Percentiles rank a stretch among this genome's conserved stretches.
phyloP scores from a whole-genome alignment of 2,797 vertebrate species.

The Saxicola maurus region DNA sequence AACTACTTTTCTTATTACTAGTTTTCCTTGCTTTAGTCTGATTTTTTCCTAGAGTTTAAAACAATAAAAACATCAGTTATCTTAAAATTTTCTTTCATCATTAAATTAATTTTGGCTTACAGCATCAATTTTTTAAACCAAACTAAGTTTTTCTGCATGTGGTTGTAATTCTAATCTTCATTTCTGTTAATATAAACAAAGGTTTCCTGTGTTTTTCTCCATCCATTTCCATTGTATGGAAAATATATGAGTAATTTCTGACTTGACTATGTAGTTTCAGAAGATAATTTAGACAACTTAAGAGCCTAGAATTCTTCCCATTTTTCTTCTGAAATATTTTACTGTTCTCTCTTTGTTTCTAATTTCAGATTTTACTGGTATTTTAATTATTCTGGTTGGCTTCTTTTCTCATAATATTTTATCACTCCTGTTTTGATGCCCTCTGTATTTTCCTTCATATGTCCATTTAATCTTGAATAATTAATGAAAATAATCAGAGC shows the following conservation, averaged over 20 bases:
- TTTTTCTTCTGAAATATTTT: background rate
- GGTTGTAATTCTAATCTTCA: background rate
- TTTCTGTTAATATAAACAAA: background rate
- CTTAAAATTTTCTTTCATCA: background rate
- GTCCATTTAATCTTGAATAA: conserved; percentile 18
- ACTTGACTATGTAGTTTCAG: background rate
- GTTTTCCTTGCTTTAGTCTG: background rate
- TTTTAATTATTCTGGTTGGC: background rate
- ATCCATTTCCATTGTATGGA: background rate
- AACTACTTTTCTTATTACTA: background rate
- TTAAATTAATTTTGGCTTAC: background rate
- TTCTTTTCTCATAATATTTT: background rate
- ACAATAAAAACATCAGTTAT: background rate
- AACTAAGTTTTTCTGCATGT: background rate
- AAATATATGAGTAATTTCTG: background rate
- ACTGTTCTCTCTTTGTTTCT: background rate
- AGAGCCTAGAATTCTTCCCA: background rate
- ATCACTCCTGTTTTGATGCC: background rate
- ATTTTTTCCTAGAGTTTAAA: background rate
- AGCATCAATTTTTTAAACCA: background rate
- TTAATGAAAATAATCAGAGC: conserved; percentile 13
- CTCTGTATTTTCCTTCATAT: background rate
- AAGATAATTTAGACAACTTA: background rate
- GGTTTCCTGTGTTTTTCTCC: background rate
- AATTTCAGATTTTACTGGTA: background rate